Evolutionary conservation across 2,888 invertebrate species (phyloP), one percentile per base, ranked within the genome.

Genomic region (Xestia ashworthii): DNA sequence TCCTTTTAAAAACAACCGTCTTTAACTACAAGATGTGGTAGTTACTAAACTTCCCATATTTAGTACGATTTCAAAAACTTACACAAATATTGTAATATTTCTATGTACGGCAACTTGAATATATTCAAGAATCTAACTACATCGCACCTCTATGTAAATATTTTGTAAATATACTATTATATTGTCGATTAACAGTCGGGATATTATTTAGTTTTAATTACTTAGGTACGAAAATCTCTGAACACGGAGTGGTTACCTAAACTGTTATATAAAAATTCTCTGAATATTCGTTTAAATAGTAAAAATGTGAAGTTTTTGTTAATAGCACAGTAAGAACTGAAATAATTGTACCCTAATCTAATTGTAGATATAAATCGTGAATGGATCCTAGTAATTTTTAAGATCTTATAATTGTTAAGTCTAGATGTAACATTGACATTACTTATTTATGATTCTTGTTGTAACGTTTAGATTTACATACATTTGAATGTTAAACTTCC

Each of bases 351-450:
- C 87, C 78, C 80, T 82, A 85, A 74, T 79, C 65, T 87, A 80
- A 83, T 83, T 84, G 81, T 94, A 94, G 91, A 88, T 94, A 93
- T 95, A 94, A 91, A 94, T 94, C 93, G 92, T 93, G 93, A 95
- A 94, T 92, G 95, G 92, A 95, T 96, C 95, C 96, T 96, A 96
- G 92, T 96, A 95, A 92, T 90, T 88, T 90, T 87, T 95, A 95
- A 94, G 94, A 90, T 92, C 90, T 91, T 93, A 85, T 93, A 93
- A 90, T 90, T 91, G 91, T 81, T 92, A 92, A 91, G 87, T 74
- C n/a, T 92, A 90, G 86, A 74, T 82, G 81, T 87, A 89, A 87
- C 76, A 83, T 86, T 88, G 89, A 91, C 88, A 91, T 91, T 85
- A 88, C 77, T 86, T 88, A 88, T 88, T 88, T 88, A 88, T 93